Evolutionary conservation across 1,140 invertebrate species (phyloP).

Genomic region (Heliconius hermathena): DNA sequence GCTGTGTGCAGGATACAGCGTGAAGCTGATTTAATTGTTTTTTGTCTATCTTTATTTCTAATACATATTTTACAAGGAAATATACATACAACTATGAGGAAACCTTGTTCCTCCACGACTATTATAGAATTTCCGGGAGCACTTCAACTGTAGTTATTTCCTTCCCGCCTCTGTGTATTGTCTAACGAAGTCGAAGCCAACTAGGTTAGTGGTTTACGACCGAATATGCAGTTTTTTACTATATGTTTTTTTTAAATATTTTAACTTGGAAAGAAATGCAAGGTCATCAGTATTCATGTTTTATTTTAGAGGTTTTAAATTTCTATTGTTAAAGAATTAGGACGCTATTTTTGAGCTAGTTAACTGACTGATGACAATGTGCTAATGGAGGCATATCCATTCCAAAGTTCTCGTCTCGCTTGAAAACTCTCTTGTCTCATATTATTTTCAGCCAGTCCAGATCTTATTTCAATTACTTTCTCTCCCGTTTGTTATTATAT

Average conservation of each 20-base stretch:
- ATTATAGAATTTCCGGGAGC: slow-evolving; percentile 22
- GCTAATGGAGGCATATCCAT: slow-evolving; percentile 43
- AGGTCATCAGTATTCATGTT: not conserved
- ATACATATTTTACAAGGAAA: no score
- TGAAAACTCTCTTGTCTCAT: slow-evolving; percentile 15
- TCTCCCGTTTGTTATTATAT: not conserved
- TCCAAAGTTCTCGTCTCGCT: slow-evolving; percentile 38
- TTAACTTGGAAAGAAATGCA: not conserved
- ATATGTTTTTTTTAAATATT: not conserved
- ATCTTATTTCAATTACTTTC: slow-evolving; percentile 30
- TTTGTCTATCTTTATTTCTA: no score
- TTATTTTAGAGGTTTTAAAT: not conserved
- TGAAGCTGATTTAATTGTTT: no score
- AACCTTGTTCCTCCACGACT: slow-evolving; percentile 18
- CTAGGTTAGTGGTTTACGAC: not conserved
- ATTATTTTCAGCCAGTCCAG: slow-evolving; percentile 29
- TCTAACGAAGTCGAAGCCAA: slow-evolving; percentile 8
- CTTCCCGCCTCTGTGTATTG: slow-evolving; percentile 18
- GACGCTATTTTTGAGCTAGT: slow-evolving; percentile 25
- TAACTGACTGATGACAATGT: slow-evolving; percentile 47
- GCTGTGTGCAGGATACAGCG: no score
- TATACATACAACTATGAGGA: not conserved
- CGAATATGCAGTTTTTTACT: not conserved
- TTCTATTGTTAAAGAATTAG: slow-evolving; percentile 20
- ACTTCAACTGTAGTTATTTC: slow-evolving; percentile 22